A percentile compares a stretch with the other conserved stretches of the same genome.
phyloP scores from a whole-genome alignment of 2,888 invertebrate genomes.

The Asteroscopus sphinx region DNA sequence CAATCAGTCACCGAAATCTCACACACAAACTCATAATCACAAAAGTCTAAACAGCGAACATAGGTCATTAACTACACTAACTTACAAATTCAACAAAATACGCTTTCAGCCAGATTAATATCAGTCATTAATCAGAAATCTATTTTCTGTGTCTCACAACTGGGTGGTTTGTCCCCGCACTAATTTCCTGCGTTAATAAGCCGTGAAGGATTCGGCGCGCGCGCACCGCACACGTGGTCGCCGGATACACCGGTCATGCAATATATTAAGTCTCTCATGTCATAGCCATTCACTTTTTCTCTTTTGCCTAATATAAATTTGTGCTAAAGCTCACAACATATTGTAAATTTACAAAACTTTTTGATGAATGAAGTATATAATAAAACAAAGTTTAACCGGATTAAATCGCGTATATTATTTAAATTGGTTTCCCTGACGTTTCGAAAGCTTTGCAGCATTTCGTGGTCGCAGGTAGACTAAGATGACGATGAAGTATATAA shows the following conservation, averaged over 20 bases:
- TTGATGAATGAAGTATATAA: slow-evolving; percentile 38
- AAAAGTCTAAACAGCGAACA: slow-evolving; percentile 37
- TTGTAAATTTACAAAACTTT: slow-evolving; percentile 8
- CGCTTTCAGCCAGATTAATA: slow-evolving; percentile 56
- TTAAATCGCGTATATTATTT: too few species aligned
- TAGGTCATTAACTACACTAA: slow-evolving; percentile 36
- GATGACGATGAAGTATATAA: too few species aligned
- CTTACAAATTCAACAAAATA: slow-evolving; percentile 43
- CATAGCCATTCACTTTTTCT: slow-evolving; percentile 53
- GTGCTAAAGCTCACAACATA: slow-evolving; percentile 41
- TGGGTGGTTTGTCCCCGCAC: slow-evolving; percentile 70
- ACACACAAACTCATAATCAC: slow-evolving; percentile 13
- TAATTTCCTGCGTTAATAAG: slow-evolving; percentile 85
- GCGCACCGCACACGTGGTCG: slow-evolving; percentile 73
- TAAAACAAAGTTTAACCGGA: too few species aligned
- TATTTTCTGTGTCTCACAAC: slow-evolving; percentile 62
- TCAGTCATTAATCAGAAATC: slow-evolving; percentile 57
- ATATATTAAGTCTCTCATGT: slow-evolving; percentile 66
- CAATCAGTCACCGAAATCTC: slow-evolving; percentile 18
- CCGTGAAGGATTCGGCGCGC: slow-evolving; percentile 77
- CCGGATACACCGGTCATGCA: slow-evolving; percentile 66
- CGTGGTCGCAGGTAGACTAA: too few species aligned
- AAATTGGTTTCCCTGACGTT: too few species aligned
- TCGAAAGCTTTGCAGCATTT: too few species aligned
- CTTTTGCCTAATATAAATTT: slow-evolving; percentile 51